phyloP scores from a whole-genome alignment of 2,113 vertebrate genomes.

The Piprites chloris region DNA sequence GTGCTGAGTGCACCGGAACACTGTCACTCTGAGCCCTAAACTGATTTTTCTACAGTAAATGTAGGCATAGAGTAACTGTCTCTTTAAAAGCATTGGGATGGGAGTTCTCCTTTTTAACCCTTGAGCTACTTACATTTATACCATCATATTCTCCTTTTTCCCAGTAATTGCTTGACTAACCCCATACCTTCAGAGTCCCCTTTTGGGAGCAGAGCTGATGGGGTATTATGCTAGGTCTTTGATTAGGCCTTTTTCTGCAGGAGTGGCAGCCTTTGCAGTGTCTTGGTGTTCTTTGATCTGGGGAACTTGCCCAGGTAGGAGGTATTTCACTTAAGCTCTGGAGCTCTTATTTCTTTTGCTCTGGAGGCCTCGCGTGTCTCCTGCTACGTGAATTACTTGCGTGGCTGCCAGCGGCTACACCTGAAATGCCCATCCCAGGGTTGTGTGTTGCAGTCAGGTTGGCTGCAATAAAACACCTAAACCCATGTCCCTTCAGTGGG shows the following conservation, averaged over 20 bases:
- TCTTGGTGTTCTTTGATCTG: neutral
- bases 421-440: neutral
- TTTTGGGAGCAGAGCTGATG: neutral
- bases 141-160: neutral
- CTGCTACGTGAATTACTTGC: neutral
- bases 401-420: neutral
- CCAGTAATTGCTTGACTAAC: rapidly evolving
- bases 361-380: neutral
- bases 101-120: neutral
- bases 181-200: neutral
- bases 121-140: neutral
- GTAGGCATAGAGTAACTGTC: neutral
- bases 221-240: neutral
- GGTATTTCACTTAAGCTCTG: neutral
- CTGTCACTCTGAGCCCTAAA: neutral
- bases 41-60: neutral
- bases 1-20: neutral
- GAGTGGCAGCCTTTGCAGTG: neutral
- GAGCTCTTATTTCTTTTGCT: neutral
- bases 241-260: neutral
- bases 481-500: neutral
- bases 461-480: rapidly evolving
- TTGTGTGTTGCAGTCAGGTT: neutral
- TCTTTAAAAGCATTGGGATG: neutral
- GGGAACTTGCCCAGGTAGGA: neutral